These are phyloP conservation scores for Adoxophyes honmai DNA, from an alignment of 1,140 invertebrate species.

Conservation along the genomic window DNA sequence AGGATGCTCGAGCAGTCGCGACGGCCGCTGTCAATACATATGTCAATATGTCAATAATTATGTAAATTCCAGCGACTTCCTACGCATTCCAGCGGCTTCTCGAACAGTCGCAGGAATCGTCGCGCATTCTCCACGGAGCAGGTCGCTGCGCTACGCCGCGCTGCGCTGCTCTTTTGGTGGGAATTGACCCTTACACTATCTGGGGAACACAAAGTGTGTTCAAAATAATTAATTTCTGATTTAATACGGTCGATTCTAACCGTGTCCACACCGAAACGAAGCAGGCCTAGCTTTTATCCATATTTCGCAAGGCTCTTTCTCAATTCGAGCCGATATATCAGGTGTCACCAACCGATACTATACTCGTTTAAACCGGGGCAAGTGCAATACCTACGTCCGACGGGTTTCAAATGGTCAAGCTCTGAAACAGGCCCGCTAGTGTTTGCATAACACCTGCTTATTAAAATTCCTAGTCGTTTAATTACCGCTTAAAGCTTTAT, in stretches of 20 bases:
- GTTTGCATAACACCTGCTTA: constrained; percentile 11
- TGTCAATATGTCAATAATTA: no score
- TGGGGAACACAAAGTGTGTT: no score
- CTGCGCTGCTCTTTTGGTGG: no score
- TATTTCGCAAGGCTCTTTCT: constrained; percentile 25
- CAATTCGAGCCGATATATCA: constrained; percentile 16
- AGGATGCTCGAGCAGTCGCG: no score
- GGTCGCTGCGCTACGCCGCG: no score
- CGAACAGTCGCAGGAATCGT: no score
- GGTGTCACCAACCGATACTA: constrained; percentile 22
- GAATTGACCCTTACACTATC: no score
- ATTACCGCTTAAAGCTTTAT: not conserved
- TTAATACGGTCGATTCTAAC: not conserved
- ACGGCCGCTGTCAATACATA: no score
- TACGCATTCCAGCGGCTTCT: no score
- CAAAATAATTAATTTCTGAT: no score
- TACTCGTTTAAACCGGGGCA: constrained; percentile 22
- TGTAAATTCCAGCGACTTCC: no score
- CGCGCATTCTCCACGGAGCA: no score
- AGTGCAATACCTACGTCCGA: constrained; percentile 20
- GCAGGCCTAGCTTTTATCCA: constrained; percentile 13
- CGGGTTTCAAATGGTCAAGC: constrained; percentile 3
- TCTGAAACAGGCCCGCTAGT: constrained; percentile 4
- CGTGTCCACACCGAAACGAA: not conserved
- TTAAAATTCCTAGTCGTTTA: constrained; percentile 3